Percentiles rank a stretch among this genome's conserved stretches.
Conservation (phyloP, 2,113 vertebrate genomes). For the Pygoscelis adeliae region DNA sequence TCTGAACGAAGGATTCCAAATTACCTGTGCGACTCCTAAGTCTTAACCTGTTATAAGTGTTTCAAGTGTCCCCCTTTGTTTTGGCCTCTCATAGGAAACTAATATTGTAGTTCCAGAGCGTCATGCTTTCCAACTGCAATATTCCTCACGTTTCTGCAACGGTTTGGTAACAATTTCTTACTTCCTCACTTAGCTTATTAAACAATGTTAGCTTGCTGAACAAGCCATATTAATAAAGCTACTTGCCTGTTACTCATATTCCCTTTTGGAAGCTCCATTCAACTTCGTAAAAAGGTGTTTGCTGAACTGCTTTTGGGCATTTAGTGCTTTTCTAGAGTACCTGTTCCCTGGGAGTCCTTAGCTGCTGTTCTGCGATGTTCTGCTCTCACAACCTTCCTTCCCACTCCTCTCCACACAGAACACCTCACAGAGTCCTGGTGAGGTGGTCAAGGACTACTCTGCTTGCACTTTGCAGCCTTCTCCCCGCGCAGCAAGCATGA, state of each 20-base stretch:
- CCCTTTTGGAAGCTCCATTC: background rate
- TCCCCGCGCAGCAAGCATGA: background rate
- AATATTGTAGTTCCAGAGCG: background rate
- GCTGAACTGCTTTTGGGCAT: background rate
- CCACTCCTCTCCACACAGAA: background rate
- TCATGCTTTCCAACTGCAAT: background rate
- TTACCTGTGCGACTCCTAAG: background rate
- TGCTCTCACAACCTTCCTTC: background rate
- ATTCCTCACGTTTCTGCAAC: background rate
- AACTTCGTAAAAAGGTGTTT: background rate
- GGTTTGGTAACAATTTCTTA: background rate
- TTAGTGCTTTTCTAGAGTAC: background rate
- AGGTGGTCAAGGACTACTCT: background rate
- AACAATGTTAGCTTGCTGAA: background rate
- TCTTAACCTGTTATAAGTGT: background rate
- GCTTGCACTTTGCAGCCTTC: background rate
- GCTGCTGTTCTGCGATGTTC: background rate
- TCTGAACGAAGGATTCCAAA: background rate
- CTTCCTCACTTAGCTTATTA: background rate
- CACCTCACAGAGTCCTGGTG: background rate
- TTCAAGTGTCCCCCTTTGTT: background rate
- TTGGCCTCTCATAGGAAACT: background rate
- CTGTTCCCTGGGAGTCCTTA: background rate
- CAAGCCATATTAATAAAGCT: background rate
- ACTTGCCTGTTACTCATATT: background rate